These are phyloP conservation scores for Chamaetylas fuelleborni DNA, from an alignment of 2,113 vertebrate species.

Conservation along the genomic window DNA sequence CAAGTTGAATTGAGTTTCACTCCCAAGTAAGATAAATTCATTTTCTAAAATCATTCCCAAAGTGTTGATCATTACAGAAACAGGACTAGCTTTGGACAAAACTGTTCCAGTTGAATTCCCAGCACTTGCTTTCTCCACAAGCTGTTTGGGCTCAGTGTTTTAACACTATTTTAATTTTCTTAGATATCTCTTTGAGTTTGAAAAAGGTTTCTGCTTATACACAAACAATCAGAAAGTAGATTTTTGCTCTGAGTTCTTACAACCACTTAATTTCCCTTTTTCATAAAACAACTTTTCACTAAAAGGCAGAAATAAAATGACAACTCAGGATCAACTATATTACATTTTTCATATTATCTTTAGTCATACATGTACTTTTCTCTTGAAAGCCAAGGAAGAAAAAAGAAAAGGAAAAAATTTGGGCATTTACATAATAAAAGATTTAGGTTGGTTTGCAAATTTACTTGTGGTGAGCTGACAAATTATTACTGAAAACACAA, in stretches of 20 bases:
- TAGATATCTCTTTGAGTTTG: not conserved
- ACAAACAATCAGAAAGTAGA: not conserved
- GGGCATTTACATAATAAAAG: not conserved
- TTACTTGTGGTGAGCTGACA: not conserved
- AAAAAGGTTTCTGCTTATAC: not conserved
- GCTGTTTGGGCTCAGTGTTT: not conserved
- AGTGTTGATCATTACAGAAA: slow-evolving; percentile 29
- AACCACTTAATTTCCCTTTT: not conserved
- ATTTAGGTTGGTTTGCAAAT: not conserved
- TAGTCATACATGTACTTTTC: not conserved
- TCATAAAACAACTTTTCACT: not conserved
- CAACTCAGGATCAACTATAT: not conserved
- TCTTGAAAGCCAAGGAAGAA: not conserved
- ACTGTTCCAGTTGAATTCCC: not conserved
- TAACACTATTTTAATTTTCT: not conserved
- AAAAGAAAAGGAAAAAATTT: not conserved
- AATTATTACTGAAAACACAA: not conserved
- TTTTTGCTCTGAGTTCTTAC: not conserved
- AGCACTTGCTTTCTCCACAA: not conserved
- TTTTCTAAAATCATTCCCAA: slow-evolving; percentile 31
- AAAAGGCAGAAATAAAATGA: not conserved
- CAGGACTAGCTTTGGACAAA: slow-evolving; percentile 20
- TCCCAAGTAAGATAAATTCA: not conserved
- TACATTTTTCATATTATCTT: not conserved
- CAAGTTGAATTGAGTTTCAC: slow-evolving; percentile 7